phyloP scores from a whole-genome alignment of 23 tunicate genomes.

The Corella eumyota region DNA sequence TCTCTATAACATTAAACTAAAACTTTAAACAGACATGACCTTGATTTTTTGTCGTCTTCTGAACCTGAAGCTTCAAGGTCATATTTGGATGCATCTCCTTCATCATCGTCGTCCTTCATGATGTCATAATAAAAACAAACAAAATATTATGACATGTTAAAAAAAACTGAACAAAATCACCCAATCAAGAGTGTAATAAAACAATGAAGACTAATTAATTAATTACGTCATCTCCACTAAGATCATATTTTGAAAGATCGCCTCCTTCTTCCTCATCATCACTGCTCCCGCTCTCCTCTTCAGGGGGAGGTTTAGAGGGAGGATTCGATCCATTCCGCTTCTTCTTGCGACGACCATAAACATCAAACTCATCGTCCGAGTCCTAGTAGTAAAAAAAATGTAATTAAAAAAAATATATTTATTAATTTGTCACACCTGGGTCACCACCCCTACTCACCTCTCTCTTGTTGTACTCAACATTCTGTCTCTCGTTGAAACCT shows the following conservation, averaged over 20 bases:
- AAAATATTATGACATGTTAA: no score
- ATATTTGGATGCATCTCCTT: conserved; percentile 57
- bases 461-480: conserved; percentile 62
- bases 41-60: conserved; percentile 35
- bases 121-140: no score
- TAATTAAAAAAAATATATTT: no score
- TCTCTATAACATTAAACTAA: no score
- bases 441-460: no score
- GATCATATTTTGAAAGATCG: conserved; percentile 33
- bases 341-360: conserved; percentile 53
- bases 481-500: conserved; percentile 80
- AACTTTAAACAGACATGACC: no score
- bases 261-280: conserved; percentile 19
- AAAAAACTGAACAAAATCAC: no score
- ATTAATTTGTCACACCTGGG: no score
- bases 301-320: conserved; percentile 1
- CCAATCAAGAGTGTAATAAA: no score
- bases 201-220: conserved; percentile 42
- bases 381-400: no score
- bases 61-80: conserved; percentile 55
- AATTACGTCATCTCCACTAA: conserved; percentile 42
- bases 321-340: conserved; percentile 18
- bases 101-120: no score
- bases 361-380: conserved; percentile 87
- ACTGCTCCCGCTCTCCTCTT: conserved; percentile 4